Conservation (phyloP, 2,797 vertebrate species). For the Myotis daubentonii region DNA sequence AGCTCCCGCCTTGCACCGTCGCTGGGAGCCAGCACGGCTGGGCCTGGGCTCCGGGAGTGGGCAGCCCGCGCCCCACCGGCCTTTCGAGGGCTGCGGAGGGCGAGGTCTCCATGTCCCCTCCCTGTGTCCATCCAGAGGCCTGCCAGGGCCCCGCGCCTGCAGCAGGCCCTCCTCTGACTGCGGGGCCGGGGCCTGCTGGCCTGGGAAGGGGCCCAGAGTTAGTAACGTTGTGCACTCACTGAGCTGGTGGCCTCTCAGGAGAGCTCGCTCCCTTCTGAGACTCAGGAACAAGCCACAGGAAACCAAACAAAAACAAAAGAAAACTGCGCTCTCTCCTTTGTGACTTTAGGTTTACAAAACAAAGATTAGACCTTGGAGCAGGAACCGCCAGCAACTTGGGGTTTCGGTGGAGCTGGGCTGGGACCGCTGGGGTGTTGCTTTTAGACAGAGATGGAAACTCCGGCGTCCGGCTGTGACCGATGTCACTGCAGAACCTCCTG, state of each 20-base stretch:
- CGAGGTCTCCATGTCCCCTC: not conserved
- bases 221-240: no score
- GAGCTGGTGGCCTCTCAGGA: no score
- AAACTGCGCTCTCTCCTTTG: not conserved
- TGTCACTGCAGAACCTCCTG: not conserved
- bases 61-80: accelerated
- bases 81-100: not conserved
- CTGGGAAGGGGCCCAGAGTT: not conserved
- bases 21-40: not conserved
- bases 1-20: constrained; percentile 42
- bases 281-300: constrained; percentile 38
- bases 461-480: not conserved
- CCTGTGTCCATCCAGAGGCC: no score
- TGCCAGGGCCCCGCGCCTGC: no score
- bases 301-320: constrained; percentile 28
- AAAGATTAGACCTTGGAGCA: not conserved
- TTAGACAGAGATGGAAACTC: not conserved
- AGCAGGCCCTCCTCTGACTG: no score
- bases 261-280: no score
- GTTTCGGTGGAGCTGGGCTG: not conserved
- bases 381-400: not conserved
- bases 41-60: constrained; percentile 5
- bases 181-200: not conserved
- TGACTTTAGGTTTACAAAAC: constrained; percentile 41
- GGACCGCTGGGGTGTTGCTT: not conserved